Evolutionary conservation across 2,113 vertebrate species (phyloP).

Genomic region (Poeciliopsis turrubarensis): DNA sequence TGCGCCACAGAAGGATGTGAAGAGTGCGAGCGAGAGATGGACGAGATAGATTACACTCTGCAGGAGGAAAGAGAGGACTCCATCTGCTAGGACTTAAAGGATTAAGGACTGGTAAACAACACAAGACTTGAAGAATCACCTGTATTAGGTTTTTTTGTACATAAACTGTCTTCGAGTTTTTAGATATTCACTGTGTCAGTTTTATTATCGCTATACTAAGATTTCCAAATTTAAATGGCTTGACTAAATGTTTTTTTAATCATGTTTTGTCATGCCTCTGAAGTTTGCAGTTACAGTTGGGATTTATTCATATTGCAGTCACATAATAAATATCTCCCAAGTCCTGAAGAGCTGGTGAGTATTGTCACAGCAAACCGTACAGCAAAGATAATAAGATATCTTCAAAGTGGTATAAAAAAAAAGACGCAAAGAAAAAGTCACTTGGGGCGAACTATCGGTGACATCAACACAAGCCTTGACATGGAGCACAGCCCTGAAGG

Average conservation of each 20-base stretch:
- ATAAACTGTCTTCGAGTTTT: neutral
- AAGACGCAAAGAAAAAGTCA: neutral
- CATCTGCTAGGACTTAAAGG: conserved; percentile 54
- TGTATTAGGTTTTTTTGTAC: neutral
- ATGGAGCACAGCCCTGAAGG: neutral
- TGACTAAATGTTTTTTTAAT: neutral
- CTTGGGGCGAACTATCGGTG: neutral
- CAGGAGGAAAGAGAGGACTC: conserved; percentile 69
- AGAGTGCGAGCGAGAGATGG: conserved; percentile 77
- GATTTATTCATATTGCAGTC: neutral
- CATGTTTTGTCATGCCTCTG: neutral
- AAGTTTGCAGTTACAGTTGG: neutral
- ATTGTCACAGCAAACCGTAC: neutral
- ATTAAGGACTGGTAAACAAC: neutral
- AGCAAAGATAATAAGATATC: neutral
- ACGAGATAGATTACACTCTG: conserved; percentile 69
- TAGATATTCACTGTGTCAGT: neutral
- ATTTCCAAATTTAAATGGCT: neutral
- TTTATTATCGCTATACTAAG: neutral
- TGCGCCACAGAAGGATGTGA: conserved; percentile 74
- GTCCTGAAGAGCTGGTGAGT: neutral
- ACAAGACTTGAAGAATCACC: conserved; percentile 8
- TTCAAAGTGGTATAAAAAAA: neutral
- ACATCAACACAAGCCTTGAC: neutral
- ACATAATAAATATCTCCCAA: neutral